phyloP scores from a whole-genome alignment of 92 coral and sea anemone species.

The Montipora capitata region DNA sequence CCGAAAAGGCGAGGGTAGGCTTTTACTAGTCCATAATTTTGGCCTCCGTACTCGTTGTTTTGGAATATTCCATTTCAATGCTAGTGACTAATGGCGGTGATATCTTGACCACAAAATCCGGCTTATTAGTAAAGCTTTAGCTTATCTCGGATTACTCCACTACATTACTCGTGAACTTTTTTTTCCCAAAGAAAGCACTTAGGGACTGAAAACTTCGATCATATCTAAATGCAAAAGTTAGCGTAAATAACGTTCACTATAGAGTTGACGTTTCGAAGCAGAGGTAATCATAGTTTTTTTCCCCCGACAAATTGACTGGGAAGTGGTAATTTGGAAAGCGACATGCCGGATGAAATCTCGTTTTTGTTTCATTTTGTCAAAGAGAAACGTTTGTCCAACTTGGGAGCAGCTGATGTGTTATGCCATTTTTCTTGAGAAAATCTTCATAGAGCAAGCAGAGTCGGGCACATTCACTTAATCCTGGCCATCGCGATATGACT shows the following conservation, averaged over 20 bases:
- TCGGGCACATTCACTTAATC: no score
- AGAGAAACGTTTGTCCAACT: background rate
- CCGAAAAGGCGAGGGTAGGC: constrained; percentile 8
- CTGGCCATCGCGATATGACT: no score
- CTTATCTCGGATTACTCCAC: constrained; percentile 19
- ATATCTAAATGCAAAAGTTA: background rate
- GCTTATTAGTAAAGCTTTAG: background rate
- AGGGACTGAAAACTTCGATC: constrained; percentile 19
- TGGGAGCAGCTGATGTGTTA: background rate
- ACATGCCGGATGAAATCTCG: background rate
- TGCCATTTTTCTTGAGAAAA: background rate
- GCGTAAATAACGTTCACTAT: constrained; percentile 11
- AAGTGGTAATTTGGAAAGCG: constrained; percentile 19
- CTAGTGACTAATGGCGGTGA: constrained; percentile 9
- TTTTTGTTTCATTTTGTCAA: background rate
- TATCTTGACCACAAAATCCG: constrained; percentile 23
- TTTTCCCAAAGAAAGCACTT: background rate
- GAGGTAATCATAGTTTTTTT: background rate
- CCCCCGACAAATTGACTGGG: constrained; percentile 5
- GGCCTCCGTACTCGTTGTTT: background rate
- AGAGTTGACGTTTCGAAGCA: constrained; percentile 13
- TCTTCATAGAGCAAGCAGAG: no score
- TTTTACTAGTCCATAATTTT: background rate
- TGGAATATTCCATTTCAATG: background rate
- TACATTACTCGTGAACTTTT: constrained; percentile 31